phyloP scores from a whole-genome alignment of 2,113 vertebrate genomes.

The Aegotheles bennettii region DNA sequence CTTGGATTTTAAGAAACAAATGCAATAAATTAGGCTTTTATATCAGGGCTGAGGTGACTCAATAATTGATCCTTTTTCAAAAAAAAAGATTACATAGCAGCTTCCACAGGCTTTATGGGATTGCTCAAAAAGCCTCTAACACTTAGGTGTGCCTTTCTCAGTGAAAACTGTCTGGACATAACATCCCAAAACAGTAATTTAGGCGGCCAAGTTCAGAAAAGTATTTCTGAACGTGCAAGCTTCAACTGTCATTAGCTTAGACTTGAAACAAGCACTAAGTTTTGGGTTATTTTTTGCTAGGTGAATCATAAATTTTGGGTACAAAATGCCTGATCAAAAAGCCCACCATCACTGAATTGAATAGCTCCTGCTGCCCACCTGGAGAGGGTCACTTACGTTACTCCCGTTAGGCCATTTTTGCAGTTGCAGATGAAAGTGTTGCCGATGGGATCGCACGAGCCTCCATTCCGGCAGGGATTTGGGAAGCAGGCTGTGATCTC shows the following conservation, averaged over 20 bases:
- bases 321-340: neutral
- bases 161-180: neutral
- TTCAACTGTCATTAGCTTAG: neutral
- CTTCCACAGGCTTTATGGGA: neutral
- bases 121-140: neutral
- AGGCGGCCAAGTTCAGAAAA: neutral
- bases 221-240: neutral
- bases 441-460: slow-evolving; percentile 87
- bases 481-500: slow-evolving; percentile 93
- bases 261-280: neutral
- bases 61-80: neutral
- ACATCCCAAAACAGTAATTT: neutral
- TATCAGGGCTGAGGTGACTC: neutral
- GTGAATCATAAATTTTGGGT: neutral
- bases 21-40: neutral
- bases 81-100: neutral
- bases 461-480: slow-evolving; percentile 90
- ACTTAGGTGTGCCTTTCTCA: neutral
- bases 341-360: neutral
- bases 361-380: neutral
- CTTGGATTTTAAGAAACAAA: neutral
- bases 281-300: neutral
- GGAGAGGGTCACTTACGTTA: slow-evolving; percentile 81
- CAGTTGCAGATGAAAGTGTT: slow-evolving; percentile 93
- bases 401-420: slow-evolving; percentile 87